Evolutionary conservation across 1,140 invertebrate species (phyloP).

Genomic region (Cepaea nemoralis): DNA sequence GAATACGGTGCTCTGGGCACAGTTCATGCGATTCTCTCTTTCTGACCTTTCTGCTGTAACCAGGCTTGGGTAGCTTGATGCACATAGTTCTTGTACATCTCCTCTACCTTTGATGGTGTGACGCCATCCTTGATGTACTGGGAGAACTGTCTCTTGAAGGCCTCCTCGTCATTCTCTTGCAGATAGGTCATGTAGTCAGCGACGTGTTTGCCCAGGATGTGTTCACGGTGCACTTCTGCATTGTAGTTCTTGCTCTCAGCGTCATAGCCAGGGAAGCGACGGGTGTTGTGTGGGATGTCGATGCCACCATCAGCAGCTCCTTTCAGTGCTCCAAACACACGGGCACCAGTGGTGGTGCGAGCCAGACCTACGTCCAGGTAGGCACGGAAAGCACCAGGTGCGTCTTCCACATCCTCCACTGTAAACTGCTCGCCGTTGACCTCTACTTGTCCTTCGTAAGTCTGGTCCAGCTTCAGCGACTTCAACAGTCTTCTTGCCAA

Average conservation of each 20-base stretch:
- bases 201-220: conserved; percentile 98
- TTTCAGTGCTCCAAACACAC: conserved; percentile 98
- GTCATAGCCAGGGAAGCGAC: conserved; percentile 98
- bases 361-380: conserved; percentile 97
- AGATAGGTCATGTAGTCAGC: conserved; percentile 95
- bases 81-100: too few relatives aligned
- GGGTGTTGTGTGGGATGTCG: conserved; percentile 97
- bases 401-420: conserved; percentile 91
- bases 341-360: conserved; percentile 95
- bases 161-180: conserved; percentile 95
- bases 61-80: too few relatives aligned
- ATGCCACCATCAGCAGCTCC: conserved; percentile 98
- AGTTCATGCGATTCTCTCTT: too few relatives aligned
- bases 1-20: too few relatives aligned
- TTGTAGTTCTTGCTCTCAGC: conserved; percentile 88
- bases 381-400: conserved; percentile 94
- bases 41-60: too few relatives aligned
- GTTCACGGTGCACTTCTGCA: conserved; percentile 82
- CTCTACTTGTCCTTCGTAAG: conserved; percentile 92
- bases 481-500: conserved; percentile 94
- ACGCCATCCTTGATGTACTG: conserved; percentile 87
- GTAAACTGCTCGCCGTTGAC: conserved; percentile 95
- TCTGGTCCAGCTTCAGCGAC: conserved; percentile 89
- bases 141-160: conserved; percentile 97
- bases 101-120: conserved; percentile 26